A percentile compares a stretch with the other conserved stretches of the same genome.
Evolutionary conservation across 2,888 invertebrate genomes (phyloP).

Genomic region (Bombylius major): DNA sequence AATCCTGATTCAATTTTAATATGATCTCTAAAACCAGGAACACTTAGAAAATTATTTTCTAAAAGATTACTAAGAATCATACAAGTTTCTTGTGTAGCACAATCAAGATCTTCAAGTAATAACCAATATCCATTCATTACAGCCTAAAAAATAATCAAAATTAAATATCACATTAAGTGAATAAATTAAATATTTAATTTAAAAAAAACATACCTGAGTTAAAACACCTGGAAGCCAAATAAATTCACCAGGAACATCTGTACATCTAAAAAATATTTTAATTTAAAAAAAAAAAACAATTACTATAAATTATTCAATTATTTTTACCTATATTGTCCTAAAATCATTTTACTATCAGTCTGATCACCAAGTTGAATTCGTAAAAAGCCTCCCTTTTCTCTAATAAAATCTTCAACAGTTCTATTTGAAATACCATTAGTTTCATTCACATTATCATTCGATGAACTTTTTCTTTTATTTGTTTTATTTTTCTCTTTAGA

Average conservation of each 20-base stretch:
- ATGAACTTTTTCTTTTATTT: conserved; percentile 9
- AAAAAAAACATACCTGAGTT: conserved; percentile 47
- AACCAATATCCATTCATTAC: conserved; percentile 82
- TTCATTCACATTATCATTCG: conserved; percentile 5
- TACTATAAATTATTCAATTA: too few relatives aligned
- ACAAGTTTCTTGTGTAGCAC: conserved; percentile 84
- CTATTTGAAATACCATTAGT: background rate
- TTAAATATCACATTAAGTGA: too few relatives aligned
- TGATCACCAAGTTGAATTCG: conserved; percentile 94
- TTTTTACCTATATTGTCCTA: conserved; percentile 47
- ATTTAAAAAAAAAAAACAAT: background rate
- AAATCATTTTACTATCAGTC: conserved; percentile 86
- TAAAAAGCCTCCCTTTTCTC: conserved; percentile 42
- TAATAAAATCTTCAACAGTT: background rate
- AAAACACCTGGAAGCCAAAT: conserved; percentile 92
- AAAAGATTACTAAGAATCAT: conserved; percentile 74
- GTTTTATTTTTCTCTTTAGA: conserved; percentile 2
- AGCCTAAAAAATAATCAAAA: conserved; percentile 37
- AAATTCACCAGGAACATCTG: conserved; percentile 95
- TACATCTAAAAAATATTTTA: conserved; percentile 46
- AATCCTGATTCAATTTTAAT: conserved; percentile 73
- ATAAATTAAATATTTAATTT: too few relatives aligned
- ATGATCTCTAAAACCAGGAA: conserved; percentile 80
- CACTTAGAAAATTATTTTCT: conserved; percentile 66
- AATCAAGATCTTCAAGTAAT: conserved; percentile 89